These are phyloP conservation scores for Cercopithecus mitis DNA, from an alignment of 2,797 vertebrate genomes.

Conservation along the genomic window DNA sequence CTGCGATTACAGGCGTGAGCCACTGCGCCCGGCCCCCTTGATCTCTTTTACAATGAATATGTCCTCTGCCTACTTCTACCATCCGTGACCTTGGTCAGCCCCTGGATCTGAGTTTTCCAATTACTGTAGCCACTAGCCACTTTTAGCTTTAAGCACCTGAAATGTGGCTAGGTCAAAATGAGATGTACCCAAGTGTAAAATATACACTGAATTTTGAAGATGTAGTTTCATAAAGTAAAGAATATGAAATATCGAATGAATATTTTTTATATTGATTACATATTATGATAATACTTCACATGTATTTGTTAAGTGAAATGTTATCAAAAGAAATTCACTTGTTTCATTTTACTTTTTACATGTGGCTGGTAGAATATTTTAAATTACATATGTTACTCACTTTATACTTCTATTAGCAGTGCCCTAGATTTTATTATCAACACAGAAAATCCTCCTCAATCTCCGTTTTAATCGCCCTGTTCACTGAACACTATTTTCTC, in stretches of 20 bases:
- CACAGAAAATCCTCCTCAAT: background rate
- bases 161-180: background rate
- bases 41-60: too few relatives aligned
- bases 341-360: background rate
- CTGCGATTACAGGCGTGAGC: too few relatives aligned
- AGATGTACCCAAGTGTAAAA: background rate
- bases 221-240: background rate
- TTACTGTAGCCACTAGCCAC: too few relatives aligned
- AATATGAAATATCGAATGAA: background rate
- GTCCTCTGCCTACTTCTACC: too few relatives aligned
- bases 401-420: background rate
- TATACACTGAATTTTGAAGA: background rate
- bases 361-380: background rate
- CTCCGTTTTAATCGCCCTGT: background rate
- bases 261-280: background rate
- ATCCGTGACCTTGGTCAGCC: too few relatives aligned
- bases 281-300: background rate
- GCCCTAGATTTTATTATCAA: background rate
- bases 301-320: background rate
- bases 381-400: background rate
- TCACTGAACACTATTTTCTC: background rate
- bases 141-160: background rate
- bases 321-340: background rate
- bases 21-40: too few relatives aligned
- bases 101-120: too few relatives aligned